Evolutionary conservation across 1,140 invertebrate genomes (phyloP).

Genomic region (Heliconius hewitsoni): DNA sequence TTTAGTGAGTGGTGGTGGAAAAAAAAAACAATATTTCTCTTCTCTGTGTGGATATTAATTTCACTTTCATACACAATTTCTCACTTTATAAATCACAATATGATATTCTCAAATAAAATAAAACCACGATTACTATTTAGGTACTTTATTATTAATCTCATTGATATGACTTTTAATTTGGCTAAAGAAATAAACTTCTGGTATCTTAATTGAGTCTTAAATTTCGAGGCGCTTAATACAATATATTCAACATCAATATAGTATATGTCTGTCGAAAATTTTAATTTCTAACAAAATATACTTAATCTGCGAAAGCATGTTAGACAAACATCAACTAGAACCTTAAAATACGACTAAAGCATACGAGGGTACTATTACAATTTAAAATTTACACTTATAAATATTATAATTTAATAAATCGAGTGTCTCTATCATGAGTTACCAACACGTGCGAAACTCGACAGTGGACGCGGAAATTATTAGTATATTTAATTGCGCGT

Average conservation of each 20-base stretch:
- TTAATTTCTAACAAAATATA: slow-evolving; percentile 13
- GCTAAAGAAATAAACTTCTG: slow-evolving; percentile 67
- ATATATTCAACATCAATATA: slow-evolving; percentile 7
- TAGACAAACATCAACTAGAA: slow-evolving; percentile 9
- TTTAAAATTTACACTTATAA: slow-evolving; percentile 25
- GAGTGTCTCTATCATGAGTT: slow-evolving; percentile 5
- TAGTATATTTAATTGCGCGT: slow-evolving; percentile 2
- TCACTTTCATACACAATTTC: too few species aligned
- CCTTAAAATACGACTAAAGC: slow-evolving; percentile 21
- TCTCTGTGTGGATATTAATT: too few species aligned
- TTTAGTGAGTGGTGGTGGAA: too few species aligned
- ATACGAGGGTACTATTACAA: slow-evolving; percentile 2
- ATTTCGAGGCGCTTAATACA: slow-evolving; percentile 16
- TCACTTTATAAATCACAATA: too few species aligned
- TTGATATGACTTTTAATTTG: slow-evolving; percentile 79
- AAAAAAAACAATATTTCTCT: too few species aligned
- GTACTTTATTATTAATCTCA: slow-evolving; percentile 73
- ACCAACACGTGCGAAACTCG: neutral
- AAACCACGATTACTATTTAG: slow-evolving; percentile 36
- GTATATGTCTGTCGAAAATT: slow-evolving; percentile 5
- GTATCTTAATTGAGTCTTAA: slow-evolving; percentile 45
- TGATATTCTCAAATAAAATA: slow-evolving; percentile 14
- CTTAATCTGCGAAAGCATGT: neutral
- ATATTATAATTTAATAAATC: slow-evolving; percentile 23
- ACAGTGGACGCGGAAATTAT: neutral